Conservation (phyloP, 2,888 invertebrate species). For the Biston betularia region DNA sequence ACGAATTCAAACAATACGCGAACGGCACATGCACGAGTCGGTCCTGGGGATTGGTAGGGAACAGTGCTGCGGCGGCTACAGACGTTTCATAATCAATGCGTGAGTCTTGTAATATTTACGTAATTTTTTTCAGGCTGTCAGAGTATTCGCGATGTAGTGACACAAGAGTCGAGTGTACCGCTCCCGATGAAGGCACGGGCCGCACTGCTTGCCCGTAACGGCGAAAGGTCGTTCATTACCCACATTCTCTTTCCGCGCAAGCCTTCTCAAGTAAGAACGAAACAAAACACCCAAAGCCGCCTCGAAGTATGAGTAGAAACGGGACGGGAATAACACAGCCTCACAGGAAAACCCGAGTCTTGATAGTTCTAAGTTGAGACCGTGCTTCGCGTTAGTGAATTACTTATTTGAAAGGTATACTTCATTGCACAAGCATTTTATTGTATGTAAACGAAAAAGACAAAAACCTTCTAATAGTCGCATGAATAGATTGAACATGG, state of each 20-base stretch:
- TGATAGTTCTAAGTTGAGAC: conserved; percentile 83
- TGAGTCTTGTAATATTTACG: conserved; percentile 84
- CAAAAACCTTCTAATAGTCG: conserved; percentile 65
- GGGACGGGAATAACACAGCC: conserved; percentile 69
- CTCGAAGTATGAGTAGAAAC: conserved; percentile 51
- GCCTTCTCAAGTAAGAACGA: conserved; percentile 80
- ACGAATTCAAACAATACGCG: conserved; percentile 71
- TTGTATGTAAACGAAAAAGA: conserved; percentile 69
- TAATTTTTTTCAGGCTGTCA: conserved; percentile 81
- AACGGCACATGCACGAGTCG: conserved; percentile 54
- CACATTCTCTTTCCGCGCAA: conserved; percentile 87
- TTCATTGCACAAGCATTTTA: conserved; percentile 74
- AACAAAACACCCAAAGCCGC: conserved; percentile 60
- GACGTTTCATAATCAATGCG: conserved; percentile 79
- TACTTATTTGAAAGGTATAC: conserved; percentile 75
- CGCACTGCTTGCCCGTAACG: conserved; percentile 84
- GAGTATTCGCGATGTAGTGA: conserved; percentile 69
- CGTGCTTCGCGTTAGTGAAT: conserved; percentile 81
- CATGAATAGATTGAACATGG: conserved; percentile 50
- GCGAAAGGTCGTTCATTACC: conserved; percentile 86
- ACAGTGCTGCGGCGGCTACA: conserved; percentile 60
- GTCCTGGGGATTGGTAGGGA: conserved; percentile 52
- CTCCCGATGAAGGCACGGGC: conserved; percentile 80
- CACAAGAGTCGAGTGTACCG: conserved; percentile 60
- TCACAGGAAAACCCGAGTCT: conserved; percentile 82